Evolutionary conservation across 2,888 invertebrate species (phyloP), one percentile per base, ranked within the genome.

Genomic region (Caenorhabditis parvicauda): DNA sequence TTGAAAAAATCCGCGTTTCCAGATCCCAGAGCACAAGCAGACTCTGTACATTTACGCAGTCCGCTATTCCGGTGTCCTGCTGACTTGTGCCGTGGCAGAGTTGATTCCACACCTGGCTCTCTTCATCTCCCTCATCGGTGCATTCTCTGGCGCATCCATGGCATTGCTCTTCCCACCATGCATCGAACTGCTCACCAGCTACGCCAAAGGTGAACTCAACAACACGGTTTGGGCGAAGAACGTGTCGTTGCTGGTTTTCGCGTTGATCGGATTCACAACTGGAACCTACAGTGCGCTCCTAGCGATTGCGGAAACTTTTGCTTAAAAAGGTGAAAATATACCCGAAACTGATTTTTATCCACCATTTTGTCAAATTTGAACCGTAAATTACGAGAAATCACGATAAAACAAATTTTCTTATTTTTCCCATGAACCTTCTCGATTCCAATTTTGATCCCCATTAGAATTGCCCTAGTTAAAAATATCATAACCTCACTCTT

Each of bases 121-220:
- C 12, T 90, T 92, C 45, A 92, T 92, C 66, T 90, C 91, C 0
- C 84, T 92, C 44, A 91, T 92, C 12, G 92, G 92, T 0, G 90
- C 92, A 3, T 88, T 92, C 62, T 90, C 90, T 82, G 90, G 90
- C 80, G 90, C 90, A 1, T 89, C 90, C 0, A 83, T 92, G 69
- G 91, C 91, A 0, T 85, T 92, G 1, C 88, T 92, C 67, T 90
- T 91, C 75, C 92, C 92, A 28, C 91, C 92, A 0, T 83, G 90
- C 29, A 89, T 92, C 63, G 90, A 92, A 82, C 88, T 91, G 42
- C 86, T 90, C 54, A 64, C 64, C 17, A 42, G 53, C 21, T 77
- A 75, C 44, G 66, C 75, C 3, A 68, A 74, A 54, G 60, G 63
- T 6, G 48, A 57, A n/a, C 59, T 79, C 14, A 59, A 62, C 12